Evolutionary conservation across 1,140 invertebrate species (phyloP), one percentile per base, ranked within the genome.

Genomic region (Ectropis grisescens): DNA sequence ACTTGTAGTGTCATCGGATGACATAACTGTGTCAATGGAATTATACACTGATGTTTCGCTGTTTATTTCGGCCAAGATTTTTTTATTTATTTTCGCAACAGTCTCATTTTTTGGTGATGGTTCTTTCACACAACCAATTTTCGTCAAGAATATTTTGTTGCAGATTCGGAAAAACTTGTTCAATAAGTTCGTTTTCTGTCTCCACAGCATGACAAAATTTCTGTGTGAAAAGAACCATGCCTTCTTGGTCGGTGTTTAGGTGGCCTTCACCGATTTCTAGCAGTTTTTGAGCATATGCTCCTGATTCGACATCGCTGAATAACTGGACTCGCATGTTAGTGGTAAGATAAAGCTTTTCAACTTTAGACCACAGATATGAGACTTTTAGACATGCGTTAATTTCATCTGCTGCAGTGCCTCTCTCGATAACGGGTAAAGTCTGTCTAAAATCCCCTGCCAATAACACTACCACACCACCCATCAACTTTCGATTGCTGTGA

Each of bases 401-500:
- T 69, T 82, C 65, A 55, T 85, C 66, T 22, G 71, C 71, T 38
- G 44, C 29, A 13, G 71, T 84, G 46, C 48, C 64, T 55, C 62
- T 45, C 13, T 44, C 30, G 13, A 83, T 66, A 19, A 85, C 61
- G 11, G 82, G 80, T 28, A 85, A 42, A 15, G 58, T 83, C 55
- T 85, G 79, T 19, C 78, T 42, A 56, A 85, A 86, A 65, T 86
- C 78, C 14, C 82, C 81, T 11, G 50, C 38, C 8, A 53, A 29
- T 29, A 53, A 24, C 6, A 52, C 31, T 11, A 45, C 37, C 31
- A 52, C 16, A 13, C 54, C 54, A 33, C 45, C 48, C 33, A 56
- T 40, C 3, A 52, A 25, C 7, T 19, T 26, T 24, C 6, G 23
- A 23, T 52, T 52, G 22, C 36, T 35, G 5, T 23, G 23, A 11